A percentile compares a stretch with the other conserved stretches of the same genome.
phyloP scores from a whole-genome alignment of 1,140 invertebrate species.

The Radopholus similis region DNA sequence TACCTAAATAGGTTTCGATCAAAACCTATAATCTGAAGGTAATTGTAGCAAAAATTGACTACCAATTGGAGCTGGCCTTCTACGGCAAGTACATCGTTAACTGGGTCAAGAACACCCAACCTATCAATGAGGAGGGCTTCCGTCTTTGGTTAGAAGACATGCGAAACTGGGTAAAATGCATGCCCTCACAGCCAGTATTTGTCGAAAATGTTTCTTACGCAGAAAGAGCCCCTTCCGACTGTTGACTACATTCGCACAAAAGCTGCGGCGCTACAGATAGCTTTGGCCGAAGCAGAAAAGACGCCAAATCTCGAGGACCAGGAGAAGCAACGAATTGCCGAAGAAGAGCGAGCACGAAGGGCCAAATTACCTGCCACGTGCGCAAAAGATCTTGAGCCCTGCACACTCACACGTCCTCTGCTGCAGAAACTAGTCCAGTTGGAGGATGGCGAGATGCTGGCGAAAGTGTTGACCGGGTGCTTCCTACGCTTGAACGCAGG shows the following conservation, averaged over 20 bases:
- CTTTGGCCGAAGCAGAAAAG: neutral
- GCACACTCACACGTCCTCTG: neutral
- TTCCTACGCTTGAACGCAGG: conserved; percentile 4
- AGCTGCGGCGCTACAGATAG: conserved; percentile 6
- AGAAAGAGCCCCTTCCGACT: conserved; percentile 7
- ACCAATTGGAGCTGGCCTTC: neutral
- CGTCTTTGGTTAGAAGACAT: conserved; percentile 6
- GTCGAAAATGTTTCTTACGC: neutral
- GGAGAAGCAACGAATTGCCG: neutral
- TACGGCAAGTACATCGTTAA: conserved; percentile 11
- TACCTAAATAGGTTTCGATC: neutral
- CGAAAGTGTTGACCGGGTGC: conserved; percentile 1
- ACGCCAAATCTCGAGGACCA: neutral
- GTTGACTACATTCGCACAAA: conserved; percentile 3
- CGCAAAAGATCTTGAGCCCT: conserved; percentile 4
- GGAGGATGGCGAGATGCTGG: neutral
- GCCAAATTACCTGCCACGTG: neutral
- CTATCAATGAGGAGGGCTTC: conserved; percentile 10
- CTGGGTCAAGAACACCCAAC: conserved; percentile 4
- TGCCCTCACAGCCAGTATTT: no score
- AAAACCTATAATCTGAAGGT: neutral
- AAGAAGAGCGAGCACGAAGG: neutral
- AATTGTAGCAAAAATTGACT: neutral
- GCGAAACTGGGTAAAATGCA: conserved; percentile 5
- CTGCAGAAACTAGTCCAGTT: conserved; percentile 1